These are phyloP conservation scores for Bombyx mori DNA, from an alignment of 1,140 invertebrate species.

Conservation along the genomic window DNA sequence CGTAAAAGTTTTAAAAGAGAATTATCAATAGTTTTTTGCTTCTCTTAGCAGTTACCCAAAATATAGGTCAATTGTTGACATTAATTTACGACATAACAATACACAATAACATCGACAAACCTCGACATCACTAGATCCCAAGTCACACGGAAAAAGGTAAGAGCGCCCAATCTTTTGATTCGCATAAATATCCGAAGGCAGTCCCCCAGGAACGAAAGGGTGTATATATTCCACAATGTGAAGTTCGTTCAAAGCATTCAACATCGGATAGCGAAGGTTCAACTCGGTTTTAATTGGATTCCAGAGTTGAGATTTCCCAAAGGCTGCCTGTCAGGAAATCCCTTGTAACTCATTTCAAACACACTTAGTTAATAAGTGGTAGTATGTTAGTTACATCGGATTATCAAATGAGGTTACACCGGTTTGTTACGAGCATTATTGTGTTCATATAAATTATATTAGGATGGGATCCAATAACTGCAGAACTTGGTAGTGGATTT, in stretches of 20 bases:
- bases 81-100: too few species aligned
- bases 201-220: constrained; percentile 15
- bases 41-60: too few species aligned
- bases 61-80: too few species aligned
- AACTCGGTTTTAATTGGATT: constrained; percentile 14
- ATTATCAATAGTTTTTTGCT: too few species aligned
- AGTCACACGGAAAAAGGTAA: constrained; percentile 10
- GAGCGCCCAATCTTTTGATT: constrained; percentile 15
- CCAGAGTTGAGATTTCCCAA: constrained; percentile 9
- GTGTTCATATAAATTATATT: too few species aligned
- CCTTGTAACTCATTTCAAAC: constrained; percentile 1
- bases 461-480: too few species aligned
- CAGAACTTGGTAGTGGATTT: too few species aligned
- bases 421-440: too few species aligned
- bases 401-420: too few species aligned
- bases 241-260: constrained; percentile 5
- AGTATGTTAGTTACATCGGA: not conserved
- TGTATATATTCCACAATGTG: constrained; percentile 8
- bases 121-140: constrained; percentile 3
- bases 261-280: constrained; percentile 1
- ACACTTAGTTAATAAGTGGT: constrained; percentile 4
- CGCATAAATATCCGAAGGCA: constrained; percentile 16
- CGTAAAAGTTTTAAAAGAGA: too few species aligned
- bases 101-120: constrained; percentile 1
- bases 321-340: constrained; percentile 11